Base-by-base conservation (phyloP, 2,797 vertebrate species). In the Clarias laeviceps region DNA sequence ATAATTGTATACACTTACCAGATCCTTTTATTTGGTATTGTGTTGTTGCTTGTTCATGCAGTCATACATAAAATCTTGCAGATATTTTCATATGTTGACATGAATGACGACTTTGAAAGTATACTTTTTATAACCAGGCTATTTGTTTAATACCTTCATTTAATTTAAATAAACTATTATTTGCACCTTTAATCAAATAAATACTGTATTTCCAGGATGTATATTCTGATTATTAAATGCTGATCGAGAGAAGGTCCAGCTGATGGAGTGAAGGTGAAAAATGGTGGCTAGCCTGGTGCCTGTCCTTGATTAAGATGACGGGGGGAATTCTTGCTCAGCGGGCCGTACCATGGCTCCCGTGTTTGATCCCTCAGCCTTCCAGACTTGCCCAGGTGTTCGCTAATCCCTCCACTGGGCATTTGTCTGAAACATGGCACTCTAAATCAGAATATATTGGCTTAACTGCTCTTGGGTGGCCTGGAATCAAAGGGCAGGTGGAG, bases 261-360 rank as follows among this genome's bases (percentile, higher is more conserved):
- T n/a, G 45, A 84, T 29, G 34, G 37, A 12, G 11, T 9, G 5
- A 74, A 9, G 40, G 12, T 27, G 24, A 82, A 66, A 76, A 54
- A 89, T 88, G 76, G 32, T 82, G 87, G 90, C 89, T 85, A 84
- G 85, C 70, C 91, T 82, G 91, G 90, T 91, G 90, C 93, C 90
- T 89, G 91, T 90, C 76, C 90, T 93, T 94, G 93, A 94, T 94
- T 93, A 93, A 91, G 88, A 92, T 94, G 93, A 93, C 88, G 11
- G 90, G 90, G 90, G 89, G 91, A 88, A 95, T 95, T 94, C 94
- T 87, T 94, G 94, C 88, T 92, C 91, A 85, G 50, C 80, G 61
- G 89, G 91, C 91, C 90, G 8, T 34, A 62, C 5, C 56, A 50
- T 24, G 0, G 68, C 83, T 73, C 74, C 29, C 76, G 81, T 20